phyloP scores from a whole-genome alignment of 2,113 vertebrate species.

The Nothobranchius kuhntae region DNA sequence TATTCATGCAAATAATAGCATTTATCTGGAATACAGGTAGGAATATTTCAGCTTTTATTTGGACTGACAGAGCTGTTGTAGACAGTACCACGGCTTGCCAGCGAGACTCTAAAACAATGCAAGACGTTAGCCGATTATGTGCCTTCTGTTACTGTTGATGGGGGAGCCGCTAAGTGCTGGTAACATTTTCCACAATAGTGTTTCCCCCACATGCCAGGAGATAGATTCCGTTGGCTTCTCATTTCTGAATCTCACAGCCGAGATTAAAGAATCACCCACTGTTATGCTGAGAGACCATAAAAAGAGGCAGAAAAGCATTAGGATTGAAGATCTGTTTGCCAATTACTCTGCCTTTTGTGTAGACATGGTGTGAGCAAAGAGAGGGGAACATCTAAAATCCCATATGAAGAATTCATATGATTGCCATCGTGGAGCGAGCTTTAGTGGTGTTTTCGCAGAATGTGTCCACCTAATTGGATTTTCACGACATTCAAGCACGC shows the following conservation, averaged over 20 bases:
- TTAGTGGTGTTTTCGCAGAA: slow-evolving; percentile 58
- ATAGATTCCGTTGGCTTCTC: slow-evolving; percentile 55
- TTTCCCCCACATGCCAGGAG: slow-evolving; percentile 41
- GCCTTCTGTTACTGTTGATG: slow-evolving; percentile 27
- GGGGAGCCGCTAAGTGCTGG: slow-evolving; percentile 23
- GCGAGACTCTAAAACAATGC: slow-evolving; percentile 7
- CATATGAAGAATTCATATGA: slow-evolving; percentile 69
- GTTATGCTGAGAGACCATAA: slow-evolving; percentile 67
- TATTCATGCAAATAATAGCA: slow-evolving; percentile 47
- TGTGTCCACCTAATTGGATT: slow-evolving; percentile 73
- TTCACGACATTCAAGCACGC: slow-evolving; percentile 52
- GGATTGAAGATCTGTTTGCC: slow-evolving; percentile 66
- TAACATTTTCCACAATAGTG: slow-evolving; percentile 21
- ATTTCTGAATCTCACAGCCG: slow-evolving; percentile 55
- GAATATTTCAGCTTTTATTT: slow-evolving; percentile 28
- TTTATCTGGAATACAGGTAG: slow-evolving; percentile 29
- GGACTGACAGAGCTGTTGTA: slow-evolving; percentile 15
- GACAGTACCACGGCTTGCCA: background rate
- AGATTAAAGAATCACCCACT: slow-evolving; percentile 62
- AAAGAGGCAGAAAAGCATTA: slow-evolving; percentile 43
- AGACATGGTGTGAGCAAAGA: slow-evolving; percentile 48
- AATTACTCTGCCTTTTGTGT: slow-evolving; percentile 71
- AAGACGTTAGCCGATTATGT: slow-evolving; percentile 5
- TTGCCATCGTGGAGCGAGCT: slow-evolving; percentile 50
- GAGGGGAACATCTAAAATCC: slow-evolving; percentile 52